Evolutionary conservation across 2,113 vertebrate genomes (phyloP).

Genomic region (Sakesphorus luctuosus): DNA sequence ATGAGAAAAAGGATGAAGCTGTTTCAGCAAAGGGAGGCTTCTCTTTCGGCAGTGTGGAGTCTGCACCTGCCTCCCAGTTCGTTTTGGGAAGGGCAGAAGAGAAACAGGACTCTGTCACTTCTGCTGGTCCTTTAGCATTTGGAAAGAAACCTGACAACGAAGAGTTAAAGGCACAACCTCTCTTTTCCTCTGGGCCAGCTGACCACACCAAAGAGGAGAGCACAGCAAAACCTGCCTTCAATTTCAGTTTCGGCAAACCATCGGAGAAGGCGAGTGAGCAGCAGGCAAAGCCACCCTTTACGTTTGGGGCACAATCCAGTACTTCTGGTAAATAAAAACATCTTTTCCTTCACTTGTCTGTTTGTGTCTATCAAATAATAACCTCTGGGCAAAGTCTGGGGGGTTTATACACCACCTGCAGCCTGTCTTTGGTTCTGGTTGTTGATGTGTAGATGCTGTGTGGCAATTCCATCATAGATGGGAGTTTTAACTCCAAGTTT

Average conservation of each 20-base stretch:
- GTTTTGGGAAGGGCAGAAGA: constrained; percentile 87
- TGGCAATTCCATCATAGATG: not conserved
- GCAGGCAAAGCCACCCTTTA: constrained; percentile 81
- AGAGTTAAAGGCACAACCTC: constrained; percentile 74
- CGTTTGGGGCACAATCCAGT: constrained; percentile 81
- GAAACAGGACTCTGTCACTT: constrained; percentile 79
- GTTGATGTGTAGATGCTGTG: not conserved
- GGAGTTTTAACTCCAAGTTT: not conserved
- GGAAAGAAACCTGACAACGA: constrained; percentile 82
- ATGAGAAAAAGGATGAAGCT: constrained; percentile 75
- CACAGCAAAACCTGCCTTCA: constrained; percentile 73
- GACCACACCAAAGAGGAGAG: constrained; percentile 84
- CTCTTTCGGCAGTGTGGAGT: constrained; percentile 51
- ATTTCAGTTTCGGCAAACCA: constrained; percentile 82
- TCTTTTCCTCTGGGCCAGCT: constrained; percentile 85
- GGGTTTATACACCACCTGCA: not conserved
- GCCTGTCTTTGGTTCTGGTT: not conserved
- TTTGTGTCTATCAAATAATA: fast-evolving
- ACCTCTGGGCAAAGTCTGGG: not conserved
- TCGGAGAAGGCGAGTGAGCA: constrained; percentile 82
- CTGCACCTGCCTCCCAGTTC: constrained; percentile 73
- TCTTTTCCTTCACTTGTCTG: not conserved
- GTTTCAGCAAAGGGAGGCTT: constrained; percentile 71
- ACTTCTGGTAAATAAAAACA: constrained; percentile 45
- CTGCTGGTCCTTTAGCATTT: constrained; percentile 77